Evolutionary conservation across 2,113 vertebrate genomes (phyloP).

Genomic region (Protomyctophum bolini): DNA sequence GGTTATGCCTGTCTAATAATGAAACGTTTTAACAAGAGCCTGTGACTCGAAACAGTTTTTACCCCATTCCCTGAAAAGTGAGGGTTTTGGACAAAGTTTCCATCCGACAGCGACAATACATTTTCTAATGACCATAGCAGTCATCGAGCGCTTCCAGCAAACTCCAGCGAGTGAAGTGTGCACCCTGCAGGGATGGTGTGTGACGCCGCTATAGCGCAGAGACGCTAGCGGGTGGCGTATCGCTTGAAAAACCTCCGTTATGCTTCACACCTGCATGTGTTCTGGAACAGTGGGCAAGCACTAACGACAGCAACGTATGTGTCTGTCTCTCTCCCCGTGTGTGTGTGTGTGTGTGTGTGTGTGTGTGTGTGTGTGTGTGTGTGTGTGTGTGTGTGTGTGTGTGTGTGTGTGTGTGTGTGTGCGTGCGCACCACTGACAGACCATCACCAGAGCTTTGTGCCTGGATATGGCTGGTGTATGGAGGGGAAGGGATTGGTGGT

Average conservation of each 20-base stretch:
- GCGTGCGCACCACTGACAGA: not conserved
- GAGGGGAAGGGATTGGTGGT: too few species aligned
- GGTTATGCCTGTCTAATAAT: too few species aligned
- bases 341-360: conserved; percentile 3
- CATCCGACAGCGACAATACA: not conserved
- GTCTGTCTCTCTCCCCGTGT: too few species aligned
- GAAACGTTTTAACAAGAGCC: too few species aligned
- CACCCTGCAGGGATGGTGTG: conserved; percentile 37
- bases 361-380: conserved; percentile 8
- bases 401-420: too few species aligned
- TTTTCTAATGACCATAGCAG: conserved; percentile 13
- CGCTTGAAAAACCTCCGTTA: conserved; percentile 19
- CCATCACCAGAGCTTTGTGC: too few species aligned
- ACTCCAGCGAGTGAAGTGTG: conserved; percentile 28
- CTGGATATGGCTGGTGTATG: too few species aligned
- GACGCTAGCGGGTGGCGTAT: conserved; percentile 6
- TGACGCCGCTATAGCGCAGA: conserved; percentile 40
- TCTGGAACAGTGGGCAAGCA: conserved; percentile 56
- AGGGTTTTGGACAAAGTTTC: too few species aligned
- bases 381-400: conserved; percentile 22
- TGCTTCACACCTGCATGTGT: conserved; percentile 50
- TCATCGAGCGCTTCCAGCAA: conserved; percentile 22
- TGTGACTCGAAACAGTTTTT: too few species aligned
- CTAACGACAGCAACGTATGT: conserved; percentile 12
- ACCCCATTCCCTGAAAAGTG: too few species aligned